phyloP scores from a whole-genome alignment of 2,888 invertebrate species.

The Monochamus alternatus region DNA sequence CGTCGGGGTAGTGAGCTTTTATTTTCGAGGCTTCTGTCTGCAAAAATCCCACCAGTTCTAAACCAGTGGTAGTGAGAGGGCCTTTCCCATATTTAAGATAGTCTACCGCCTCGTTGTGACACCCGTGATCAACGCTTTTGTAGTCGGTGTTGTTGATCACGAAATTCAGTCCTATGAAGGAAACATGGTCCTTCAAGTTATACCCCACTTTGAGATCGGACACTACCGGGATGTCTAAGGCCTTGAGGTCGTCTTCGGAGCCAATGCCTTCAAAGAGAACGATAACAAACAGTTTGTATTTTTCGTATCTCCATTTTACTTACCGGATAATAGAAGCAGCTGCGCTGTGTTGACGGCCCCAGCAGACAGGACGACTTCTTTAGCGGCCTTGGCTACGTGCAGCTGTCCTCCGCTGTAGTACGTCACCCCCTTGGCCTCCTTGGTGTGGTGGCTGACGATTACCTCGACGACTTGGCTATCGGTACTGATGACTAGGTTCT shows the following conservation, averaged over 20 bases:
- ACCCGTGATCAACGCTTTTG: neutral
- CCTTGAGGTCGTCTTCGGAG: conserved; percentile 75
- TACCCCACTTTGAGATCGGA: conserved; percentile 79
- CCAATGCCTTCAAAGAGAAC: conserved; percentile 73
- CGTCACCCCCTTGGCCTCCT: conserved; percentile 78
- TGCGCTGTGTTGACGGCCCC: conserved; percentile 87
- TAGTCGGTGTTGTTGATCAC: conserved; percentile 48
- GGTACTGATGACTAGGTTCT: conserved; percentile 78
- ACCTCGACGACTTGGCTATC: conserved; percentile 76
- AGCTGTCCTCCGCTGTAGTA: conserved; percentile 73
- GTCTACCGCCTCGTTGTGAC: conserved; percentile 60
- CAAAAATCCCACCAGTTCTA: conserved; percentile 62
- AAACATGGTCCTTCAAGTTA: conserved; percentile 81
- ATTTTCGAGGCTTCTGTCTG: conserved; percentile 64
- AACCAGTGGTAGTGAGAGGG: conserved; percentile 59
- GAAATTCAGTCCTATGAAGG: conserved; percentile 79
- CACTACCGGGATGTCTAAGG: conserved; percentile 73
- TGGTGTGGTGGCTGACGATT: conserved; percentile 74
- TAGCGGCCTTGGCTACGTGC: conserved; percentile 75
- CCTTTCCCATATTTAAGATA: conserved; percentile 65
- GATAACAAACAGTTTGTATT: too few species aligned
- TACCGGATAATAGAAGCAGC: conserved; percentile 82
- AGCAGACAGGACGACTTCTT: conserved; percentile 83
- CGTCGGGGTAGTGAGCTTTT: conserved; percentile 61
- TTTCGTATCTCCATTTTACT: too few species aligned